phyloP scores from a whole-genome alignment of 2,888 invertebrate species.

The Tuberolachnus salignus region DNA sequence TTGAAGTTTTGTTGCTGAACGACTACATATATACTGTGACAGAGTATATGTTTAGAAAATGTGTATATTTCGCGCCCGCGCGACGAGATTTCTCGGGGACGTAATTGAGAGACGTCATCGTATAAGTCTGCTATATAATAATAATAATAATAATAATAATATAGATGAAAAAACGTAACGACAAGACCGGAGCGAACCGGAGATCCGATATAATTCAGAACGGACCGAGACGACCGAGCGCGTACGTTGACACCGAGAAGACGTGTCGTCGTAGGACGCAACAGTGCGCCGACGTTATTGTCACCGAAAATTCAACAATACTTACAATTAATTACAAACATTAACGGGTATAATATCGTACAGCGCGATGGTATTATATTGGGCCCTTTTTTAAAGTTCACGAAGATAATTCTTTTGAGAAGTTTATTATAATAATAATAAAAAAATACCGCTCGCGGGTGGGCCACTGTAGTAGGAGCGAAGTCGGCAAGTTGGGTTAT shows the following conservation, averaged over 20 bases:
- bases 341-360: not conserved
- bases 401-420: no score
- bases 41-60: not conserved
- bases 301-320: slow-evolving; percentile 7
- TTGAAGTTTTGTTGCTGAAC: slow-evolving; percentile 17
- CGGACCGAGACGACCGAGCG: slow-evolving; percentile 9
- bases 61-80: not conserved
- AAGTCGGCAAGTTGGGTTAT: no score
- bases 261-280: not conserved
- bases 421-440: no score
- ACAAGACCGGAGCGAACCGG: not conserved
- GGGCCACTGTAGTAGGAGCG: no score
- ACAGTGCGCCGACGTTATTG: not conserved
- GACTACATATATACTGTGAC: not conserved
- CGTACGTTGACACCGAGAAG: slow-evolving; percentile 20
- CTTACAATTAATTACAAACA: slow-evolving; percentile 15
- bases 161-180: not conserved
- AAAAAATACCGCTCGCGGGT: no score
- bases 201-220: slow-evolving; percentile 17
- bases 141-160: not conserved
- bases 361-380: not conserved
- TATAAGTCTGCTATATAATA: not conserved
- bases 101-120: not conserved
- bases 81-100: no score
- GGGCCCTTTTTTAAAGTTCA: no score